Base-by-base conservation (phyloP, 2,888 invertebrate genomes). In the Morpho achilles region DNA sequence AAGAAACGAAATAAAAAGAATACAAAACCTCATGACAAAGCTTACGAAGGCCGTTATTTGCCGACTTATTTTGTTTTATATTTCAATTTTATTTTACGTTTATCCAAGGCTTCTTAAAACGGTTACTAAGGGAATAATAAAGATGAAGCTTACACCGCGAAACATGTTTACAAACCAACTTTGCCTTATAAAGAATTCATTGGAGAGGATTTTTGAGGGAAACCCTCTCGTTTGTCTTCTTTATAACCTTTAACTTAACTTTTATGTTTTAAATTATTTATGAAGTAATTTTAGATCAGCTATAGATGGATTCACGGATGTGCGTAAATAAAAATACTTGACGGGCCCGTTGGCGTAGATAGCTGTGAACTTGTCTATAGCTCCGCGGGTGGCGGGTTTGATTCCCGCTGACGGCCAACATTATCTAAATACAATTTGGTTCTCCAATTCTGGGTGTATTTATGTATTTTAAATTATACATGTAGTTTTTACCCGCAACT, bases 61-160 rank as follows among this genome's bases (percentile, higher is more conserved):
- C 42, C 0, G 42, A 43, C 54, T 54, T 54, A 54, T 63, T 67
- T 61, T 59, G 58, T 59, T 63, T 58, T 61, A 65, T 66, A 67
- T 68, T 69, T 71, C 68, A 69, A 69, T 71, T 69, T 71, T 68
- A 71, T 71, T 66, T 68, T 64, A 69, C 61, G 66, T 65, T 62
- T 60, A 66, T 66, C 59, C 64, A 55, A 57, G 64, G 62, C 52
- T 52, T 42, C 67, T 65, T 63, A 61, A 64, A 68, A 71, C 60
- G 67, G 66, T 63, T 67, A 64, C 66, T 63, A 52, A 64, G 69
- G 69, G 67, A 70, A 66, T 66, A 63, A 58, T 64, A 66, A 68
- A 65, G 58, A 59, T 63, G 46, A 61, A 44, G 56, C 59, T 63
- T 63, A 64, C 56, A 59, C 63, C 63, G 56, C 63, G 58, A 53